Evolutionary conservation across 1,140 invertebrate genomes (phyloP).

Genomic region (Asobara japonica): DNA sequence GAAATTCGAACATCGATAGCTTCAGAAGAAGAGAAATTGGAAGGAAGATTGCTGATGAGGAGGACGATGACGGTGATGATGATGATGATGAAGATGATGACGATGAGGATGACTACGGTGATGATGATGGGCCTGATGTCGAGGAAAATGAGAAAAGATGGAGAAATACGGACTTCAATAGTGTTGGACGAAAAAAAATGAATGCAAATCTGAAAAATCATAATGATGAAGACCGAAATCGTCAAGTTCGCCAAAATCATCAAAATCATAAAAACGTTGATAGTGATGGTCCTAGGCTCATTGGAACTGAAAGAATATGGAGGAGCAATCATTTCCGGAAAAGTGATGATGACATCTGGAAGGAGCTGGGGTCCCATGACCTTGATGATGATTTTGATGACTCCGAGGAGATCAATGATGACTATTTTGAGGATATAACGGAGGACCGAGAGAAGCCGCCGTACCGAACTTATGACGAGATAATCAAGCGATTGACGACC

Average conservation of each 20-base stretch:
- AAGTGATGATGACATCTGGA: conserved; percentile 45
- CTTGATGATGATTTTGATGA: conserved; percentile 34
- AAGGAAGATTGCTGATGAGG: not conserved
- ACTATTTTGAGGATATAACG: conserved; percentile 20
- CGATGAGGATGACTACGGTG: conserved; percentile 36
- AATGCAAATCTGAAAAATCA: too few relatives aligned
- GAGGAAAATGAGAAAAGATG: not conserved
- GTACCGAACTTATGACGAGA: conserved; percentile 58
- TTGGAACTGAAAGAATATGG: not conserved
- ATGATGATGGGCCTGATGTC: conserved; percentile 19
- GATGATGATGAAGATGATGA: conserved; percentile 26
- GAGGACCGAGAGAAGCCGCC: conserved; percentile 40
- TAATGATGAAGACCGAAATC: too few relatives aligned
- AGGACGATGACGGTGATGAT: not conserved
- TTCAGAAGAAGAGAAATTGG: not conserved
- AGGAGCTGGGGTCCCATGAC: conserved; percentile 41
- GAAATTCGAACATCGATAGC: not conserved
- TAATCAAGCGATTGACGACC: conserved; percentile 56
- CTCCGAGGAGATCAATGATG: conserved; percentile 11
- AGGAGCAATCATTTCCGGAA: not conserved
- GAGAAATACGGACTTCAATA: too few relatives aligned
- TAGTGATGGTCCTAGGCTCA: not conserved
- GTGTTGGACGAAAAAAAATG: too few relatives aligned
- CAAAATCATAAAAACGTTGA: too few relatives aligned
- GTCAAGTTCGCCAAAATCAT: too few relatives aligned